Conservation (phyloP, 2,113 vertebrate species). For the Diadophis punctatus region DNA sequence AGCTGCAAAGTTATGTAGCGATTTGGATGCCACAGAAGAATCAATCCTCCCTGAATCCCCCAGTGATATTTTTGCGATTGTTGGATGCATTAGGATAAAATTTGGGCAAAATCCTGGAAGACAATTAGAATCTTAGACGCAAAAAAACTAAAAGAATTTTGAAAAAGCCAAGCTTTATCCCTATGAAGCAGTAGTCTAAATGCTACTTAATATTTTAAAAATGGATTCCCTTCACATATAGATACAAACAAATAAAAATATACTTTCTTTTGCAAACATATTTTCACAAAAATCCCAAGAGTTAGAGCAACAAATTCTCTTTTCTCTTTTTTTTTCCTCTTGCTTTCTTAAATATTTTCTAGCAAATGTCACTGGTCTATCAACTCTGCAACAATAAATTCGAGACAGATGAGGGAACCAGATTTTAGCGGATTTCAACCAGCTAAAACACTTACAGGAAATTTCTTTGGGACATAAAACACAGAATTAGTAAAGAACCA, state of each 20-base stretch:
- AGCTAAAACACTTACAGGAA: slow-evolving; percentile 51
- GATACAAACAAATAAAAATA: slow-evolving; percentile 45
- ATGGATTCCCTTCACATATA: slow-evolving; percentile 33
- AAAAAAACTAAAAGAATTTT: slow-evolving; percentile 55
- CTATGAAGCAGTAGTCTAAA: slow-evolving; percentile 43
- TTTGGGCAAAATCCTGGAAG: slow-evolving; percentile 53
- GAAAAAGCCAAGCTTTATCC: slow-evolving; percentile 49
- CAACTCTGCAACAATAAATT: slow-evolving; percentile 43
- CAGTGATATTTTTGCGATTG: slow-evolving; percentile 45
- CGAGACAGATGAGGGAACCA: slow-evolving; percentile 14
- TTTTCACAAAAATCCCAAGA: slow-evolving; percentile 44
- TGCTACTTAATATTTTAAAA: slow-evolving; percentile 18
- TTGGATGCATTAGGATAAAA: slow-evolving; percentile 57
- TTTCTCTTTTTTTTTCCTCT: slow-evolving; percentile 31
- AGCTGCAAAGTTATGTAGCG: not conserved
- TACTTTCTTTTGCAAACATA: slow-evolving; percentile 44
- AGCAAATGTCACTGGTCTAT: slow-evolving; percentile 14
- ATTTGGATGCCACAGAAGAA: not conserved
- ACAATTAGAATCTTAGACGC: slow-evolving; percentile 53
- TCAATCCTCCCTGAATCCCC: slow-evolving; percentile 47
- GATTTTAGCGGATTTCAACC: not conserved
- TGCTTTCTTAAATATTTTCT: not conserved
- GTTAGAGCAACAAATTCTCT: slow-evolving; percentile 29
- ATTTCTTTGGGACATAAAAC: slow-evolving; percentile 52
- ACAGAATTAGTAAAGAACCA: slow-evolving; percentile 47